Conservation (phyloP, 2,797 vertebrate genomes). For the Hapalemur alaotrensis region DNA sequence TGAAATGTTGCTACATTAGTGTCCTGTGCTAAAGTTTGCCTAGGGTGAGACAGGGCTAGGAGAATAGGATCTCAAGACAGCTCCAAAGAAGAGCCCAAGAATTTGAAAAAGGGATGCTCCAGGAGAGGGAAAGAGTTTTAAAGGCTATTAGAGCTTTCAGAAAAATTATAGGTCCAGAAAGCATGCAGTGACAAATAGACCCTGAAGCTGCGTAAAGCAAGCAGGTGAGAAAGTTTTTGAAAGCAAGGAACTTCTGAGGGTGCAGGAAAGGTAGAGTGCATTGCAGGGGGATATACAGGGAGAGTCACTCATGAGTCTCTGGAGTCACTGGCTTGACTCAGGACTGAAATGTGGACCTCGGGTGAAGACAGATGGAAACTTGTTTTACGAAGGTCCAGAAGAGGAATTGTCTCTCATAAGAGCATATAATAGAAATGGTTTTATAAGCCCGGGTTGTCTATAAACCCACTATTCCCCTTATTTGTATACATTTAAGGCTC, state of each 20-base stretch:
- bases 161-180: neutral
- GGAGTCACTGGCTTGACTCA: neutral
- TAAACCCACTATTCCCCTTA: neutral
- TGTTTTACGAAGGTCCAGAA: neutral
- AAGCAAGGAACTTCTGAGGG: neutral
- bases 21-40: neutral
- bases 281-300: accelerated
- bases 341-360: neutral
- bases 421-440: neutral
- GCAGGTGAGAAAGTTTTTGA: neutral
- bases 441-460: neutral
- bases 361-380: neutral
- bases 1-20: neutral
- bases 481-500: neutral
- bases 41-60: neutral
- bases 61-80: neutral
- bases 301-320: neutral
- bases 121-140: neutral
- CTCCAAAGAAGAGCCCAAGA: neutral
- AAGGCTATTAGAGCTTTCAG: neutral
- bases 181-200: neutral
- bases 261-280: neutral
- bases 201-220: neutral
- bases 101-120: neutral
- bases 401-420: neutral